Conservation (phyloP, 2,888 invertebrate genomes). For the Heliconius aoede region DNA sequence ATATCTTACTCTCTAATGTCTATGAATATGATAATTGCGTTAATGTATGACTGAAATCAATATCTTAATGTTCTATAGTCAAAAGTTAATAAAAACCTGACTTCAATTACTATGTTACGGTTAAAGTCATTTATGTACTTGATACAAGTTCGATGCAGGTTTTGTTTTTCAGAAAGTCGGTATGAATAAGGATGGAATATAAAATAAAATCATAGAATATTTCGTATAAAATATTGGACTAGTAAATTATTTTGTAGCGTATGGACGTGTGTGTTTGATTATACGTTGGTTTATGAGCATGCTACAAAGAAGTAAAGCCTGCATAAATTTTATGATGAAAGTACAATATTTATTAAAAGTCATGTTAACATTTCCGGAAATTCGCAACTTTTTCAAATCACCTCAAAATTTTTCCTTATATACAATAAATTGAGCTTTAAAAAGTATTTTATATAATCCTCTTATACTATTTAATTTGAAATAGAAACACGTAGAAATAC, state of each 20-base stretch:
- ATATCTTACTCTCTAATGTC: too few relatives aligned
- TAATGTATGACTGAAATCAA: neutral
- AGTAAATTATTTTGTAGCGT: neutral
- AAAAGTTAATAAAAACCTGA: neutral
- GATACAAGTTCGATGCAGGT: neutral
- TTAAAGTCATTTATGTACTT: neutral
- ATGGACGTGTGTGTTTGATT: neutral
- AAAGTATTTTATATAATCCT: constrained; percentile 38
- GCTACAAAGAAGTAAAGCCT: neutral
- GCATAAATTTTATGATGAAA: neutral
- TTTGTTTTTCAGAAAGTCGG: neutral
- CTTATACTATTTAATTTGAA: constrained; percentile 33
- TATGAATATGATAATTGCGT: too few relatives aligned
- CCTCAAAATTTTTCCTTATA: neutral
- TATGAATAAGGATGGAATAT: neutral
- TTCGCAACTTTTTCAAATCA: neutral
- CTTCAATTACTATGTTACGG: neutral
- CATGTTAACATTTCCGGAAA: constrained; percentile 2
- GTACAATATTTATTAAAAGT: neutral
- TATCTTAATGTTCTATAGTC: too few relatives aligned
- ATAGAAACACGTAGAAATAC: constrained; percentile 14
- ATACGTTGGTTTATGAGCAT: neutral
- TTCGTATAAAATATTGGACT: too few relatives aligned
- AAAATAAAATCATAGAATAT: neutral
- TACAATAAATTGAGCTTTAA: constrained; percentile 9